Base-by-base conservation (phyloP, 2,888 invertebrate genomes). In the Ophion ventricosus region DNA sequence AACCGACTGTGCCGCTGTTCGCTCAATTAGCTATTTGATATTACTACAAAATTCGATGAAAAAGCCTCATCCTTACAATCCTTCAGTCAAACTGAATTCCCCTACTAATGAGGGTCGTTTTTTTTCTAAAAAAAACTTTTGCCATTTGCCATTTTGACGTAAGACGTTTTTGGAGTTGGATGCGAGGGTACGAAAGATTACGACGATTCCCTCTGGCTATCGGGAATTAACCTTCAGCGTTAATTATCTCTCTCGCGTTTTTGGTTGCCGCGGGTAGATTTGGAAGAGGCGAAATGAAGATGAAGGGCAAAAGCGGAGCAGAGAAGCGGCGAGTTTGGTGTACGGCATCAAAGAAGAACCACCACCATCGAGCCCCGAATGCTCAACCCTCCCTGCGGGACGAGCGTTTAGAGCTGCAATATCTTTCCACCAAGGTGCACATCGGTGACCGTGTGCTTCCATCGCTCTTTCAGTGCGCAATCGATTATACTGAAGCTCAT, bases 351-450 rank as follows among this genome's bases (percentile, higher is more conserved):
- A 92, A 92, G 92, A 91, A 91, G 90, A 23, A 57, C 29, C 40
- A 23, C 20, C 56, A 49, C 17, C 49, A 23, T 14, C 26, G 11
- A 29, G 4, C 70, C 70, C 20, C 63, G 61, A 63, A 63, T 49
- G 7, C 56, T 25, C 43, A 54, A 64, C 69, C 54, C 49, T 64
- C 17, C 61, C 49, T 43, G 8, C 35, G 23, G n/a, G 49, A 70
- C 78, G 88, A 89, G 88, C 90, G 90, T 90, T 91, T 91, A 90
- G 89, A 89, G 89, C 89, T 90, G 89, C 90, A 91, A 92, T 91
- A 92, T 92, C 91, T 91, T 92, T 92, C 92, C 92, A 83, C 86
- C 87, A 82, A 86, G 87, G 77, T 92, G 91, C 91, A 91, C 92
- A 90, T 90, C 88, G 88, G 88, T 89, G 89, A 91, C 90, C 89